Base-by-base conservation (phyloP, 2,888 invertebrate species). In the Slavum lentiscoides region DNA sequence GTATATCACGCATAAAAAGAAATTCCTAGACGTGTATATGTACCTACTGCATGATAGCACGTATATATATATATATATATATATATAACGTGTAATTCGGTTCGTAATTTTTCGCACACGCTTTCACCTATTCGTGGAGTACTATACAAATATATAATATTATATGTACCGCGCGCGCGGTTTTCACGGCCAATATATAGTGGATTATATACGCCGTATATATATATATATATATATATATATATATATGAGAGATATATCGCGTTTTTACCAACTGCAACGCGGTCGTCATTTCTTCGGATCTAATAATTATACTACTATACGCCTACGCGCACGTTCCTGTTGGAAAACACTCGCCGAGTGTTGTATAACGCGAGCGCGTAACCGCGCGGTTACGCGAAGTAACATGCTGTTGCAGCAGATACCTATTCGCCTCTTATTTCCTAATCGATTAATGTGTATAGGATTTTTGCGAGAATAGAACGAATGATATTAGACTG, bases 111-210 rank as follows among this genome's bases (percentile, higher is more conserved):
- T 77, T 77, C 77, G 69, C 77, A 77, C 76, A 59, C 61, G 61
- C 77, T 77, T 77, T 77, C 77, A 77, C 76, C 68, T 77, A 59
- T 43, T 43, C 43, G 67, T 19, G 67, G 13, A 64, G 15, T 6
- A 43, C 49, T 49, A 5, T 4, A 30, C 30, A 30, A 30, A 30
- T 4, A 30, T 30, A 30, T 30, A 30, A 30, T 30, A 30, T 30
- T 2, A 30, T 30, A 30, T 11, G 19, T 58, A 58, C n/a, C 19
- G 55, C 15, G 6, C 11, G 67, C 21, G 13, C 43, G 11, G 39
- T 76, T 76, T 76, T 76, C 76, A 76, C n/a, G 76, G 76, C 37
- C 68, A 77, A 77, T 43, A 61, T 61, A 64, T 30, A 37, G 30
- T 49, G 30, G 43, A 37, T 21, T n/a, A n/a, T n/a, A n/a, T n/a